phyloP scores from a whole-genome alignment of 1,140 invertebrate species.

The Trachymyrmex septentrionalis region DNA sequence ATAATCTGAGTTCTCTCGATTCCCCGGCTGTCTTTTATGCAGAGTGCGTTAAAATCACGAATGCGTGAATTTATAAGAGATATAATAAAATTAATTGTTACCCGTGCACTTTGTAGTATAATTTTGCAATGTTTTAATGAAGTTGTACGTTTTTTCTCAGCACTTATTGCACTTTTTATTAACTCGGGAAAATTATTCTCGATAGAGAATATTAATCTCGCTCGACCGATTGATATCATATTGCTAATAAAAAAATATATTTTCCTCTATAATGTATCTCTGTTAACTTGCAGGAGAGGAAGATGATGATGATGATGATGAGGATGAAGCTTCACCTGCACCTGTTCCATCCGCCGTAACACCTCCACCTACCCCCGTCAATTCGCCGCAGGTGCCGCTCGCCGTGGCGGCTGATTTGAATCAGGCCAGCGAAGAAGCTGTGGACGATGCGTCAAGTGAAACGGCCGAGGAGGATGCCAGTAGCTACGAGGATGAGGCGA shows the following conservation, averaged over 20 bases:
- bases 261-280: not conserved
- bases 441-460: conserved; percentile 84
- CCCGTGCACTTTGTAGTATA: too few species aligned
- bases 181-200: not conserved
- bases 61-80: conserved; percentile 13
- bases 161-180: not conserved
- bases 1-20: conserved; percentile 48
- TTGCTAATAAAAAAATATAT: not conserved
- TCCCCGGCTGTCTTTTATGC: conserved; percentile 8
- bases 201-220: not conserved
- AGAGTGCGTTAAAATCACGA: conserved; percentile 29
- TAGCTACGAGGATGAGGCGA: conserved; percentile 88
- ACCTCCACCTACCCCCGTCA: conserved; percentile 70
- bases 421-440: conserved; percentile 72
- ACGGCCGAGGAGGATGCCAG: conserved; percentile 89
- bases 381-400: conserved; percentile 80
- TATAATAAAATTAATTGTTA: not conserved
- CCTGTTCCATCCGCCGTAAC: conserved; percentile 74
- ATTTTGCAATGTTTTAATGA: conserved; percentile 1
- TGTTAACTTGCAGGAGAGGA: conserved; percentile 67
- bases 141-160: not conserved
- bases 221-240: not conserved
- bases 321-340: conserved; percentile 87
- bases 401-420: conserved; percentile 81
- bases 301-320: conserved; percentile 90